phyloP scores from a whole-genome alignment of 2,888 invertebrate species.

The Protula sp. region DNA sequence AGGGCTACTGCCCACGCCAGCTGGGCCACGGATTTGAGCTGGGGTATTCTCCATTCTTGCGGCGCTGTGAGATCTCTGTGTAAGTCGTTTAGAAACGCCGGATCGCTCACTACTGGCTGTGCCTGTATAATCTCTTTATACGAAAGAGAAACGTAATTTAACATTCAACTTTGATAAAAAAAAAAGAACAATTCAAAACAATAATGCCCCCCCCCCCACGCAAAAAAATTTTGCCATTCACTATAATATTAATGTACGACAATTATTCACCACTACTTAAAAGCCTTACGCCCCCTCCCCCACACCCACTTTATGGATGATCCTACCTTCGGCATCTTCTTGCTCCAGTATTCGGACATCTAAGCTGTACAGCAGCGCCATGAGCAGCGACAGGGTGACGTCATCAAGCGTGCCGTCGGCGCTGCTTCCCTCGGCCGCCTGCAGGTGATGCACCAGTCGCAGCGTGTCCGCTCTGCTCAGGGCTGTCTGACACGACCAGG shows the following conservation, averaged over 20 bases:
- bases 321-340: constrained; percentile 51
- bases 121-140: constrained; percentile 39
- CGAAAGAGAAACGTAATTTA: too few species aligned
- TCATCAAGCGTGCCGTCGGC: constrained; percentile 71
- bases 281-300: too few species aligned
- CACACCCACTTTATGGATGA: too few species aligned
- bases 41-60: constrained; percentile 53
- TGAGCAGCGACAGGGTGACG: constrained; percentile 71
- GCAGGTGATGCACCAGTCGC: constrained; percentile 39
- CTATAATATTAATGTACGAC: too few species aligned
- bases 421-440: constrained; percentile 26
- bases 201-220: too few species aligned
- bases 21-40: constrained; percentile 60
- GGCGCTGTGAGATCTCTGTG: constrained; percentile 57
- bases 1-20: constrained; percentile 69
- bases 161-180: too few species aligned
- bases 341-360: constrained; percentile 69
- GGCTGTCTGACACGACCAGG: constrained; percentile 71
- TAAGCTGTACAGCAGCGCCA: constrained; percentile 77
- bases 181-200: too few species aligned
- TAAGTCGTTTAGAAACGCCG: constrained; percentile 31
- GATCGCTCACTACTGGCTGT: constrained; percentile 52
- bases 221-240: too few species aligned
- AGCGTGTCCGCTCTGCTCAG: constrained; percentile 70
- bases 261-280: too few species aligned